Evolutionary conservation across 92 coral and sea anemone species (phyloP).

Genomic region (Parazoanthus swiftii): DNA sequence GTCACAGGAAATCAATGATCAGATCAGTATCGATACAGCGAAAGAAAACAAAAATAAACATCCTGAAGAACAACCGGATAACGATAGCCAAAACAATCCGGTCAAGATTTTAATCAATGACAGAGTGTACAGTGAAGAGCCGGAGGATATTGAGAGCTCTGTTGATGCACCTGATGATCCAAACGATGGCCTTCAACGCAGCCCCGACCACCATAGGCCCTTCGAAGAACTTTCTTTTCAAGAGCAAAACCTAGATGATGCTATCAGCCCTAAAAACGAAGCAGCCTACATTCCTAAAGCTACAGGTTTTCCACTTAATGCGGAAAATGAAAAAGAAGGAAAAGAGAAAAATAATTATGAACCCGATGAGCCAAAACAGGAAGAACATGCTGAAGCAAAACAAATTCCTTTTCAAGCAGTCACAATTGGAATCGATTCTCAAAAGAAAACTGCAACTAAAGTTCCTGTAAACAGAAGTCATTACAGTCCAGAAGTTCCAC

Average conservation of each 20-base stretch:
- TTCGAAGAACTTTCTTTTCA: conserved; percentile 1
- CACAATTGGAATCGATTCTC: conserved; percentile 24
- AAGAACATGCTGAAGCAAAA: conserved; percentile 11
- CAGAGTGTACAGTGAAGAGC: conserved; percentile 12
- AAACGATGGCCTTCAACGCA: background rate
- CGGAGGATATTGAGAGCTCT: background rate
- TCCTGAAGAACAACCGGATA: background rate
- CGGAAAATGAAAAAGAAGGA: background rate
- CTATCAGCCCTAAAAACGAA: background rate
- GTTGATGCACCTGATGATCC: background rate
- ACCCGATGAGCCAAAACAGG: background rate
- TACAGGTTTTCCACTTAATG: background rate
- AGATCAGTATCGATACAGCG: background rate
- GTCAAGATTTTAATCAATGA: background rate
- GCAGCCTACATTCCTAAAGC: background rate
- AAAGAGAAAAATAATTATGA: background rate
- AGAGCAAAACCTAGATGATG: background rate
- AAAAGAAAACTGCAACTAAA: conserved; percentile 18
- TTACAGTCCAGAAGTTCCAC: background rate
- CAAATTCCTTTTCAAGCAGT: conserved; percentile 29
- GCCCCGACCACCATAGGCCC: background rate
- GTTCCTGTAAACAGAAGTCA: background rate
- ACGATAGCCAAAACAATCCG: background rate
- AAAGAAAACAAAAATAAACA: background rate
- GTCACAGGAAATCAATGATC: background rate